Evolutionary conservation across 2,113 vertebrate genomes (phyloP).

Genomic region (Nanorana parkeri): DNA sequence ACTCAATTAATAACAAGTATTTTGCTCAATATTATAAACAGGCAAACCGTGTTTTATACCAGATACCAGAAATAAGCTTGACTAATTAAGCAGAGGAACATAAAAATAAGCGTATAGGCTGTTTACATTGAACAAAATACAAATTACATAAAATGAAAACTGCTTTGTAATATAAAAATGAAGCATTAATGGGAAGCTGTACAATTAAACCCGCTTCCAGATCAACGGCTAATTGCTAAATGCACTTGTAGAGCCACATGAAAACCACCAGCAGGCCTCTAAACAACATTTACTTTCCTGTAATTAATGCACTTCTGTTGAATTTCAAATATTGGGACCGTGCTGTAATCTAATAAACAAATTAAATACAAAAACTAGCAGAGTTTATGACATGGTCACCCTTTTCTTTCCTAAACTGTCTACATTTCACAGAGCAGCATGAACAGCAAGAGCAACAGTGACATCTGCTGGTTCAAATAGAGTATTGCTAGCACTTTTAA

Average conservation of each 20-base stretch:
- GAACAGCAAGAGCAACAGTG: slow-evolving; percentile 8
- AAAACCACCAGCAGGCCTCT: background rate
- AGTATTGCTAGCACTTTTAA: background rate
- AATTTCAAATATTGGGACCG: no score
- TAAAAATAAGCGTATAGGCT: no score
- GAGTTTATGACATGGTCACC: no score
- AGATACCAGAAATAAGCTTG: no score
- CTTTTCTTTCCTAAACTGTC: no score
- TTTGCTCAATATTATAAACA: no score
- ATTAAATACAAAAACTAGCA: no score
- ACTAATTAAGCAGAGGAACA: no score
- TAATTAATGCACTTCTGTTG: slow-evolving; percentile 1
- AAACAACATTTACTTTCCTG: background rate
- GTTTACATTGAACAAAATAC: background rate
- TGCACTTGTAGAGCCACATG: background rate
- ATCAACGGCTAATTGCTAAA: background rate
- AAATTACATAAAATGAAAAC: background rate
- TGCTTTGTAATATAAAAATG: background rate
- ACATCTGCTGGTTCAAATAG: background rate
- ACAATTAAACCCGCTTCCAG: background rate
- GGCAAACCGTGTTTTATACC: no score
- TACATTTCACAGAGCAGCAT: no score
- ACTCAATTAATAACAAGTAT: no score
- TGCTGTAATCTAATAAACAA: no score
- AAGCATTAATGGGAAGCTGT: background rate